These are phyloP conservation scores for Ashinkailepas kermadecensis DNA, from an alignment of 2,888 invertebrate genomes.

Conservation along the genomic window DNA sequence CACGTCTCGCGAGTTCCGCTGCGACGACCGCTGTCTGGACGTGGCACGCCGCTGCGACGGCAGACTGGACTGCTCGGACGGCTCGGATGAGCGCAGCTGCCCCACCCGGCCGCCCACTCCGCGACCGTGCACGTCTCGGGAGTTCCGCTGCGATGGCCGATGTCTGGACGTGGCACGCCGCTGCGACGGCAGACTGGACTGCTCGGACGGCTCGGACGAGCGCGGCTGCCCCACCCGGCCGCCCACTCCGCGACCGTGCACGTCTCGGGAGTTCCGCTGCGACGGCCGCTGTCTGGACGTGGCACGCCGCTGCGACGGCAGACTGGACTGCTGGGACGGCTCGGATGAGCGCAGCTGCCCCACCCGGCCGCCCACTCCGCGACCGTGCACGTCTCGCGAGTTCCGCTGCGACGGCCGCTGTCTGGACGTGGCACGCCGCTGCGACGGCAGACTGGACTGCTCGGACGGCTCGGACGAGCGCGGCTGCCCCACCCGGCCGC, in stretches of 20 bases:
- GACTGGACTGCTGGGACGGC: neutral
- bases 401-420: neutral
- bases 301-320: too few relatives aligned
- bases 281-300: too few relatives aligned
- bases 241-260: too few relatives aligned
- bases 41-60: neutral
- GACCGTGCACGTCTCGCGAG: neutral
- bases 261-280: too few relatives aligned
- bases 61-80: neutral
- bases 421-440: neutral
- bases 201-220: too few relatives aligned
- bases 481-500: neutral
- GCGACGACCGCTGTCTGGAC: neutral
- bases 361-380: neutral
- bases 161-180: neutral
- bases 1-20: neutral
- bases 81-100: neutral
- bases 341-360: neutral
- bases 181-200: neutral
- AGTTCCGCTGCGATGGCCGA: too few relatives aligned
- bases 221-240: neutral
- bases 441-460: neutral
- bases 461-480: neutral
- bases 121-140: too few relatives aligned
- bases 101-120: neutral